These are phyloP conservation scores for Calliopsis andreniformis DNA, from an alignment of 1,140 invertebrate species.

Conservation along the genomic window DNA sequence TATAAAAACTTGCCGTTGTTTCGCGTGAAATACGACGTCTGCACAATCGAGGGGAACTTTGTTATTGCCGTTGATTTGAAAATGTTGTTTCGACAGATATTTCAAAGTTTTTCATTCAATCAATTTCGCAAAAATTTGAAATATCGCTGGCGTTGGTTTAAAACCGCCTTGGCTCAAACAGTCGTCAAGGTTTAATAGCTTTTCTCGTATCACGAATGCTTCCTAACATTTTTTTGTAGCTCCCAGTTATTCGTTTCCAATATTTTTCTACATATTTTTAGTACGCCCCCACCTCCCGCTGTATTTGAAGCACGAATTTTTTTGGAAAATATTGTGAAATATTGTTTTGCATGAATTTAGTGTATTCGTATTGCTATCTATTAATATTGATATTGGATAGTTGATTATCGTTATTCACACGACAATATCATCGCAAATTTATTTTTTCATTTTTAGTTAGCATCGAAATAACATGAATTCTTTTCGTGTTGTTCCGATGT, in stretches of 20 bases:
- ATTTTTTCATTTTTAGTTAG: not conserved
- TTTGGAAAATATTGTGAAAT: not conserved
- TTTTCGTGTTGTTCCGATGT: not conserved
- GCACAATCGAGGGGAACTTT: not conserved
- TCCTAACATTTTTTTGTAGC: no score
- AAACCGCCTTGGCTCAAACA: no score
- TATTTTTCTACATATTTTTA: not conserved
- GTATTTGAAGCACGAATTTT: not conserved
- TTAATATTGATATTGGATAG: no score
- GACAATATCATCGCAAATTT: not conserved
- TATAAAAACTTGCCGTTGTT: not conserved
- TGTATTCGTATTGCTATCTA: no score
- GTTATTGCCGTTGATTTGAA: not conserved
- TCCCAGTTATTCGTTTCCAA: no score
- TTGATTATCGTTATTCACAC: not conserved
- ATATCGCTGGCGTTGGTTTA: no score
- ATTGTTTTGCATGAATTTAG: no score
- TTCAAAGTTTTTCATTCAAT: no score
- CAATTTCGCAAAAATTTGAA: no score
- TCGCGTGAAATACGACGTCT: not conserved
- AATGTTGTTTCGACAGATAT: not conserved
- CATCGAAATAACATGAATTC: conserved; percentile 9
- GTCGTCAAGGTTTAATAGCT: no score
- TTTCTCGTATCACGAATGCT: no score
- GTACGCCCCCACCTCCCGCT: no score